Conservation (phyloP, 2,113 vertebrate genomes). For the Corythoichthys haematopterus region DNA sequence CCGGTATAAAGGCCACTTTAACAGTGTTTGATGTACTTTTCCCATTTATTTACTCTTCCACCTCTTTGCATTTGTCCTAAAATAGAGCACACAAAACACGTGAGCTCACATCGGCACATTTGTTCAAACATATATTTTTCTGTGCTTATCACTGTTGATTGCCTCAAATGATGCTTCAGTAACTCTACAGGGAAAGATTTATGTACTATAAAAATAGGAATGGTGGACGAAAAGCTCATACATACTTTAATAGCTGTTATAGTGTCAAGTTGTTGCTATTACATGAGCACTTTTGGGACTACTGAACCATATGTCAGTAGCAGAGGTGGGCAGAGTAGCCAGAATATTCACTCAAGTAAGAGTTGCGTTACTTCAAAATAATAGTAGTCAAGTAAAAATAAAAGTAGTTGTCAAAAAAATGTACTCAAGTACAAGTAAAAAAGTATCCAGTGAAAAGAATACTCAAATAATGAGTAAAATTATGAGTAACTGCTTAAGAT, state of each 20-base stretch:
- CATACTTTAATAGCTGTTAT: slow-evolving; percentile 3
- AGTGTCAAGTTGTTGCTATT: slow-evolving; percentile 15
- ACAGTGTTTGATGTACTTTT: not conserved
- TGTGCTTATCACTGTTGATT: not conserved
- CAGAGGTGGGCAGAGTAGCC: too few relatives aligned
- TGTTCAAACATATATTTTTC: slow-evolving; percentile 15
- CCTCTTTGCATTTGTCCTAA: too few relatives aligned
- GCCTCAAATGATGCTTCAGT: not conserved
- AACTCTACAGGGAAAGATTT: not conserved
- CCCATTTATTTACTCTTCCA: too few relatives aligned
- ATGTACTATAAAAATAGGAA: not conserved
- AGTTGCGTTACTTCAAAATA: too few relatives aligned
- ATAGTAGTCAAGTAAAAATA: too few relatives aligned
- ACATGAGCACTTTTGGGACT: slow-evolving; percentile 20
- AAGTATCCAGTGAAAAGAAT: too few relatives aligned
- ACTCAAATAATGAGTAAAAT: too few relatives aligned
- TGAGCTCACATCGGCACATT: slow-evolving; percentile 28
- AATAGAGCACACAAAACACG: not conserved
- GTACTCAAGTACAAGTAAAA: too few relatives aligned
- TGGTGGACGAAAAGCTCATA: not conserved
- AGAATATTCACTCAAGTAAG: too few relatives aligned
- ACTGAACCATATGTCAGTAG: slow-evolving; percentile 25
- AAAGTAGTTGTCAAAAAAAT: too few relatives aligned
- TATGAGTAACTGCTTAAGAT: too few relatives aligned
- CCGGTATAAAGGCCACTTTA: too few relatives aligned